phyloP scores from a whole-genome alignment of 1,140 invertebrate genomes.

The Hycleus phaleratus region DNA sequence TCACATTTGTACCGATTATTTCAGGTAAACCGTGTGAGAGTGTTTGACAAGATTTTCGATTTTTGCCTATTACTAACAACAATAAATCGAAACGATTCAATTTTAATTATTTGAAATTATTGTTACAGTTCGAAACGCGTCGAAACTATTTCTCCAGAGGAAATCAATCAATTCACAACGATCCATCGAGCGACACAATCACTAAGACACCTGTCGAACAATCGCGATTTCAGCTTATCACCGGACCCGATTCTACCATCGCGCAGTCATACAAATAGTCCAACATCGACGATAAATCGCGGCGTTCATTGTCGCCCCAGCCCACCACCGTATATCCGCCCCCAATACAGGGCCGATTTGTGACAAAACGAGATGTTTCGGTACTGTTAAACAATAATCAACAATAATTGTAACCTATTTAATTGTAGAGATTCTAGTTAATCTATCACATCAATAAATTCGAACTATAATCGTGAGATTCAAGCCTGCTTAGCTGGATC shows the following conservation, averaged over 20 bases:
- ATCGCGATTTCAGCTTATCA: conserved; percentile 24
- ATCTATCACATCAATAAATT: too few relatives aligned
- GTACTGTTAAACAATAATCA: conserved; percentile 29
- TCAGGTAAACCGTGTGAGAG: conserved; percentile 22
- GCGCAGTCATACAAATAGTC: conserved; percentile 30
- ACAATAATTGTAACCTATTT: not conserved
- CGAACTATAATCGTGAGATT: not conserved
- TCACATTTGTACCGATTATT: conserved; percentile 39
- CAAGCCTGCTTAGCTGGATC: conserved; percentile 25
- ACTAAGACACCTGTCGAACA: conserved; percentile 22
- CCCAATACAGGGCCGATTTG: conserved; percentile 34
- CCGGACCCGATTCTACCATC: conserved; percentile 22
- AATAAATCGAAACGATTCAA: not conserved
- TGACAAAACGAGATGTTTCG: conserved; percentile 34
- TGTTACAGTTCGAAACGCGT: conserved; percentile 21
- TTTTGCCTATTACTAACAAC: not conserved
- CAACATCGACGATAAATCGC: conserved; percentile 28
- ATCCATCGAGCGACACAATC: conserved; percentile 21
- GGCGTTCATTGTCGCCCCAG: conserved; percentile 36
- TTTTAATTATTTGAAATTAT: not conserved
- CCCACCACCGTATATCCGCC: conserved; percentile 35
- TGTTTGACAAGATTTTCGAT: not conserved
- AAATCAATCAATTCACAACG: conserved; percentile 23
- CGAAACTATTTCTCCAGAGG: conserved; percentile 10
- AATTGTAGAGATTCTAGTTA: too few relatives aligned